phyloP scores from a whole-genome alignment of 2,888 invertebrate genomes.

The Pandemis cinnamomeana region DNA sequence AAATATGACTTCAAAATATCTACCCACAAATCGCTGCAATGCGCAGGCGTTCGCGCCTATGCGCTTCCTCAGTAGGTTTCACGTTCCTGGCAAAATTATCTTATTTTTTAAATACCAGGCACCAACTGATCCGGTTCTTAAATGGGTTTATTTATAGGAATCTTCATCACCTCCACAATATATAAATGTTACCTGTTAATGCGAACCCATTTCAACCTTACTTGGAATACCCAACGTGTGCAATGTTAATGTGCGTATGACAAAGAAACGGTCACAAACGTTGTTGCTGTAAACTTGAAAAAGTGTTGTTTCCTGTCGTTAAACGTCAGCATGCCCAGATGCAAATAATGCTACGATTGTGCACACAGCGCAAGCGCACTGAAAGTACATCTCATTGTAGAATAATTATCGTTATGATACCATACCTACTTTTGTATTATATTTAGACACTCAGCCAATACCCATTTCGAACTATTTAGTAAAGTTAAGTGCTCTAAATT shows the following conservation, averaged over 20 bases:
- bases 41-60: not conserved
- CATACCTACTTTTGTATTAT: not conserved
- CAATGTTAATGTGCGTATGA: not conserved
- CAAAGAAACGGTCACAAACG: not conserved
- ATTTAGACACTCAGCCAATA: not conserved
- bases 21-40: not conserved
- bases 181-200: not conserved
- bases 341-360: conserved; percentile 2
- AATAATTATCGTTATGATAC: not conserved
- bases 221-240: not conserved
- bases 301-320: conserved; percentile 1
- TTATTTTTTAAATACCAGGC: conserved; percentile 3
- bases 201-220: not conserved
- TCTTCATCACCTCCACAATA: not conserved
- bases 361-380: not conserved
- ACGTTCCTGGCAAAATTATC: not conserved
- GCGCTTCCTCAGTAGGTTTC: not conserved
- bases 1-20: not conserved
- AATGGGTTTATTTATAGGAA: not conserved
- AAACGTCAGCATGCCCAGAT: not conserved
- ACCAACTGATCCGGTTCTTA: not conserved
- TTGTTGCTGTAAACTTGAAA: conserved; percentile 11
- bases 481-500: too few species aligned
- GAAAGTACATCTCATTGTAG: not conserved
- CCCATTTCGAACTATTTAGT: not conserved